Conservation (phyloP, 2,888 invertebrate genomes). For the Proisotoma minuta region DNA sequence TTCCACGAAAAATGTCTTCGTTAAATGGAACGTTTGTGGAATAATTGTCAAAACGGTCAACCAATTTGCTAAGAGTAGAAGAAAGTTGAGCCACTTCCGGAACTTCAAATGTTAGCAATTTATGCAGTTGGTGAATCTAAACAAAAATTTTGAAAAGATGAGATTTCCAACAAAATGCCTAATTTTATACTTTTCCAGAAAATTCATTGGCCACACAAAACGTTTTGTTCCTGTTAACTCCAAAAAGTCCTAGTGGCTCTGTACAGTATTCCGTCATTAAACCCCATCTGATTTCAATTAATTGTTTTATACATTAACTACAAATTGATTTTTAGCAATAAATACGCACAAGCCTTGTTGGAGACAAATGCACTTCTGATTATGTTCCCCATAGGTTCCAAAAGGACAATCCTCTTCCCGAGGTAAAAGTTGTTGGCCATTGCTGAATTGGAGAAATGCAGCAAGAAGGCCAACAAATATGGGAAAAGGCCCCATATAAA, state of each 20-base stretch:
- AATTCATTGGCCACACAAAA: not conserved
- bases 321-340: too few species aligned
- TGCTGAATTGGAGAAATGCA: too few species aligned
- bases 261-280: not conserved
- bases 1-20: not conserved
- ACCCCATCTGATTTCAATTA: too few species aligned
- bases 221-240: not conserved
- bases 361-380: not conserved
- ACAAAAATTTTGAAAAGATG: too few species aligned
- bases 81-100: conserved; percentile 1
- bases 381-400: not conserved
- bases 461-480: too few species aligned
- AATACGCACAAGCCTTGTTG: not conserved
- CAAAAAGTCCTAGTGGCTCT: not conserved
- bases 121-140: not conserved
- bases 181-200: too few species aligned
- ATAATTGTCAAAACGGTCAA: not conserved
- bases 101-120: not conserved
- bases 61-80: not conserved
- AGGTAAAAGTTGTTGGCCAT: too few species aligned
- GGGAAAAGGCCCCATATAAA: too few species aligned
- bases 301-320: too few species aligned
- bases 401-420: not conserved
- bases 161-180: too few species aligned
- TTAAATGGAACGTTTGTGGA: not conserved